Evolutionary conservation across 2,888 invertebrate genomes (phyloP), one percentile per base, ranked within the genome.

Genomic region (Subacronicta megacephala): DNA sequence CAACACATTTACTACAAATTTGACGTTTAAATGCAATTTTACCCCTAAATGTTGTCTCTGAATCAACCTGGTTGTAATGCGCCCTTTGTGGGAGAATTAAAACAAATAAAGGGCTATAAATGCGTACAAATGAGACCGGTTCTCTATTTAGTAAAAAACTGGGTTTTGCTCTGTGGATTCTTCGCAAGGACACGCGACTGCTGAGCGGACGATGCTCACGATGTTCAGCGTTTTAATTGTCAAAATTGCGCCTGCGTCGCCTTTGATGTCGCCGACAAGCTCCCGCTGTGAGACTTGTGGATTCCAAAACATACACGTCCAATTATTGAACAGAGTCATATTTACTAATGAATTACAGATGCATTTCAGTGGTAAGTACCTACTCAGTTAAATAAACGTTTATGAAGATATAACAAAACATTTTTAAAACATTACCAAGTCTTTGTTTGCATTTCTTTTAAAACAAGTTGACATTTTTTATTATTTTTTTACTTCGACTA

Each of bases 201-300:
- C 77, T 75, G 80, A 74, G 79, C 75, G 80, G 80, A 80, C 89
- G 82, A 90, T 88, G 90, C 82, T 81, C 79, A 87, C 88, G 82
- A 92, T 90, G 87, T 85, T 80, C 83, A 86, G 90, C 86, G 83
- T 89, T 93, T 93, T 93, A 93, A 94, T 93, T 92, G 93, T 92
- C 92, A 88, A 91, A 93, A 93, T 91, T 90, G 88, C 89, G 82
- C 85, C 63, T 68, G 75, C 71, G 72, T 62, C 75, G 68, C 78
- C 77, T 92, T 92, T 92, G 89, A 90, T 75, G 77, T 81, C 70
- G 87, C 92, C 91, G 92, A 79, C 85, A 20, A 60, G 44, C 49
- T 29, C 65, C 72, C 68, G 68, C 65, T 72, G 65, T 43, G 64
- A 57, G 50, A 46, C 35, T 50, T 49, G 49, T 15, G 62, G 55